These are phyloP conservation scores for Heliconius aoede DNA, from an alignment of 2,888 invertebrate genomes.

Conservation along the genomic window DNA sequence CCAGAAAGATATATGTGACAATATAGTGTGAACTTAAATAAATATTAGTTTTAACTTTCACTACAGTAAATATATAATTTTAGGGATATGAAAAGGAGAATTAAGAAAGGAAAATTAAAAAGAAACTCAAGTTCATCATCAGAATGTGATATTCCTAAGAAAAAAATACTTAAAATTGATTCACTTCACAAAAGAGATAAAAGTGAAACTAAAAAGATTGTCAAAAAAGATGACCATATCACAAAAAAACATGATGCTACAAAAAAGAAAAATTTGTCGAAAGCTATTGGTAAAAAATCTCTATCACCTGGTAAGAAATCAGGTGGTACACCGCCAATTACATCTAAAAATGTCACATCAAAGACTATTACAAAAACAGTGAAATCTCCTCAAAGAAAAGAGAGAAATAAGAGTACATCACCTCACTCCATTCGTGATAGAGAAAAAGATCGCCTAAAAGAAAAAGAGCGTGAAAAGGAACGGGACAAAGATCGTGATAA, in stretches of 20 bases:
- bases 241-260: conserved; percentile 69
- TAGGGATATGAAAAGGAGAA: conserved; percentile 80
- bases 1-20: no score
- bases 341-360: conserved; percentile 70
- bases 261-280: conserved; percentile 70
- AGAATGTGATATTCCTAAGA: conserved; percentile 84
- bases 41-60: not conserved
- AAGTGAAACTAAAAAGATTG: conserved; percentile 73
- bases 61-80: conserved; percentile 29
- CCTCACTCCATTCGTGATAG: conserved; percentile 75
- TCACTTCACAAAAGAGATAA: conserved; percentile 68
- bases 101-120: conserved; percentile 81
- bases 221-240: conserved; percentile 75
- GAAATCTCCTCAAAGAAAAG: conserved; percentile 77
- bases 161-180: conserved; percentile 80
- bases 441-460: conserved; percentile 73
- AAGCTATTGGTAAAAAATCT: conserved; percentile 76
- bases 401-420: conserved; percentile 73
- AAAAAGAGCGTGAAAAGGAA: conserved; percentile 75
- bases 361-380: conserved; percentile 72
- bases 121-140: conserved; percentile 86
- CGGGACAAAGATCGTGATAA: conserved; percentile 75
- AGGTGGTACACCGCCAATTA: conserved; percentile 80
- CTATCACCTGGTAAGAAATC: conserved; percentile 80
- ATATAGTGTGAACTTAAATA: no score